These are phyloP conservation scores for Australoheros facetus DNA, from an alignment of 2,797 vertebrate species.

Conservation along the genomic window DNA sequence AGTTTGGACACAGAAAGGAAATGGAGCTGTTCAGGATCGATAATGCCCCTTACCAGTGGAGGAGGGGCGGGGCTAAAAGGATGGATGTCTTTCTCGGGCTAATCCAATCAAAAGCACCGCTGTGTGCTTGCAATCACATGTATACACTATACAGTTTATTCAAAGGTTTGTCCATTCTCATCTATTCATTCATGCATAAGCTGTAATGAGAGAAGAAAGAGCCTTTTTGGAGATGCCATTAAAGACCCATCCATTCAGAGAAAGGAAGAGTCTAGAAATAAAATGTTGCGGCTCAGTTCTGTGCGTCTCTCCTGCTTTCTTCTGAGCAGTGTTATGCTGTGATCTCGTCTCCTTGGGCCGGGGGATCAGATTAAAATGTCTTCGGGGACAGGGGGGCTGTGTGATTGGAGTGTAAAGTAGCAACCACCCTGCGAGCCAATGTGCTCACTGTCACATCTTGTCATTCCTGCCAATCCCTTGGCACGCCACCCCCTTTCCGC, in stretches of 20 bases:
- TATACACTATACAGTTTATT: conserved; percentile 20
- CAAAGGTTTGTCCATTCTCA: background rate
- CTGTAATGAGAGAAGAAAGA: conserved; percentile 54
- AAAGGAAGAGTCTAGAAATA: conserved; percentile 41
- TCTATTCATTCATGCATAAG: conserved; percentile 42
- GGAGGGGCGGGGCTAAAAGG: conserved; percentile 61
- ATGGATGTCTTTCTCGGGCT: conserved; percentile 72
- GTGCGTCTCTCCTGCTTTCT: conserved; percentile 6
- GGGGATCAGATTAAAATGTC: conserved; percentile 79
- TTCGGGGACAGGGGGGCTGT: conserved; percentile 66
- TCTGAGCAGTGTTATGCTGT: conserved; percentile 33
- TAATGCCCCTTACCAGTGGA: conserved; percentile 68
- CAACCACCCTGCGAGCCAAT: conserved; percentile 71
- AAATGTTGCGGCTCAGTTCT: conserved; percentile 21
- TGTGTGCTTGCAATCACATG: conserved; percentile 11
- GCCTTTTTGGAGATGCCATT: conserved; percentile 64
- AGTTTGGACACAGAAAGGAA: conserved; percentile 78
- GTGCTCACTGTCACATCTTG: conserved; percentile 77
- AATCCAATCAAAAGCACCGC: conserved; percentile 76
- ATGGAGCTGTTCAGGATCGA: conserved; percentile 78
- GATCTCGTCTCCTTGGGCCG: conserved; percentile 46
- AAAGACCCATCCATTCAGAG: conserved; percentile 61
- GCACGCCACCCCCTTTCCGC: conserved; percentile 22
- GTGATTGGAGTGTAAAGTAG: conserved; percentile 81
- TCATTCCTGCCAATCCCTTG: conserved; percentile 71